Evolutionary conservation across 1,140 invertebrate genomes (phyloP).

Genomic region (Drepana arcuata): DNA sequence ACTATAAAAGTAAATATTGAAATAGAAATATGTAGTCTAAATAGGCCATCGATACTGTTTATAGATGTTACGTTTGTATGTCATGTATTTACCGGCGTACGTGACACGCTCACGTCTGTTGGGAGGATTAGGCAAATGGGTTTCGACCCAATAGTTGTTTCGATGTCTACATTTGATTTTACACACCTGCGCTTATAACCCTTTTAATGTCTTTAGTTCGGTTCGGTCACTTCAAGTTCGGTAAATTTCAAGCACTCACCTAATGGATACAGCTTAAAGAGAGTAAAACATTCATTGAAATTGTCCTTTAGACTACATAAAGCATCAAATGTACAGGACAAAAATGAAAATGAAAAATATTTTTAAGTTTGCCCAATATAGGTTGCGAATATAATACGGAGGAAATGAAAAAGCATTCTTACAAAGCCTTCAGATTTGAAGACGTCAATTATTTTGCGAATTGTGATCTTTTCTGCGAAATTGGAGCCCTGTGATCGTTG

Average conservation of each 20-base stretch:
- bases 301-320: too few relatives aligned
- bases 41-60: too few relatives aligned
- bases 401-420: conserved; percentile 6
- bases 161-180: conserved; percentile 47
- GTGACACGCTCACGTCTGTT: too few relatives aligned
- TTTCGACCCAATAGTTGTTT: conserved; percentile 35
- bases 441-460: conserved; percentile 18
- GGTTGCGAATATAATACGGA: conserved; percentile 6
- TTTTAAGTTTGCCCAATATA: conserved; percentile 5
- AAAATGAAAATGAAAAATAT: conserved; percentile 5
- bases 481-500: too few relatives aligned
- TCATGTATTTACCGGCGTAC: too few relatives aligned
- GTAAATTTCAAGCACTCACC: too few relatives aligned
- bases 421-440: conserved; percentile 15
- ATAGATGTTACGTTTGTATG: too few relatives aligned
- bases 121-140: conserved; percentile 27
- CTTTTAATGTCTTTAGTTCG: conserved; percentile 45
- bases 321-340: background rate
- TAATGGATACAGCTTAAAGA: too few relatives aligned
- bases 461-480: too few relatives aligned
- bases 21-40: too few relatives aligned
- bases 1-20: too few relatives aligned
- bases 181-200: conserved; percentile 44
- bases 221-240: conserved; percentile 28
- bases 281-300: too few relatives aligned